Conservation (phyloP, 2,888 invertebrate species). For the Spisula solida region DNA sequence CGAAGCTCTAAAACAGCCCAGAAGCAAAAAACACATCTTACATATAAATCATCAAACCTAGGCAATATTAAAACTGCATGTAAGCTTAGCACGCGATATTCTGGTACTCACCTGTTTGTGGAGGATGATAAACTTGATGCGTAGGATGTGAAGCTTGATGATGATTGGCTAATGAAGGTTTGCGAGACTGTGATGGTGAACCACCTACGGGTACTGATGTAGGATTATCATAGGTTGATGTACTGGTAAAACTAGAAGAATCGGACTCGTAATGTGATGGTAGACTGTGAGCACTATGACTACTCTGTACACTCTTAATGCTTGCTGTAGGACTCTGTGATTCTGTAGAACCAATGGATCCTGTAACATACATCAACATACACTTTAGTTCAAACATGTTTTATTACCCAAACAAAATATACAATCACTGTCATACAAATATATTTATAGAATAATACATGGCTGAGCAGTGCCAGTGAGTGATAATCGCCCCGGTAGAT, state of each 20-base stretch:
- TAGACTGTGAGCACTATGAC: constrained; percentile 79
- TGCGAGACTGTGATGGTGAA: constrained; percentile 72
- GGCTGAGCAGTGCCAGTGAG: no score
- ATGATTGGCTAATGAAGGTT: constrained; percentile 74
- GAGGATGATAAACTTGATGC: constrained; percentile 51
- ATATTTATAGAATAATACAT: no score
- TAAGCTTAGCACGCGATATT: neutral
- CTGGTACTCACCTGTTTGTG: constrained; percentile 71
- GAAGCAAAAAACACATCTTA: neutral
- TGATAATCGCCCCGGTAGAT: no score
- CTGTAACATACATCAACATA: constrained; percentile 62
- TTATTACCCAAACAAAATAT: no score
- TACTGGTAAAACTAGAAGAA: constrained; percentile 85
- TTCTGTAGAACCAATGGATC: constrained; percentile 91
- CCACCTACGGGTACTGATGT: constrained; percentile 84
- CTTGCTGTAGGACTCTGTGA: constrained; percentile 91
- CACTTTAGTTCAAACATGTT: neutral
- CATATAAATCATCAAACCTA: neutral
- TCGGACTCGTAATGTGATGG: constrained; percentile 85
- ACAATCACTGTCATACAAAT: no score
- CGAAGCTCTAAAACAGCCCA: no score
- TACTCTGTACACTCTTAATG: constrained; percentile 71
- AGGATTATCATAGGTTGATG: constrained; percentile 85
- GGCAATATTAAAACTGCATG: neutral
- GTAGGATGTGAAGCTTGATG: constrained; percentile 29